Conservation (phyloP, 2,888 invertebrate species). For the Pseudococcus longispinus region DNA sequence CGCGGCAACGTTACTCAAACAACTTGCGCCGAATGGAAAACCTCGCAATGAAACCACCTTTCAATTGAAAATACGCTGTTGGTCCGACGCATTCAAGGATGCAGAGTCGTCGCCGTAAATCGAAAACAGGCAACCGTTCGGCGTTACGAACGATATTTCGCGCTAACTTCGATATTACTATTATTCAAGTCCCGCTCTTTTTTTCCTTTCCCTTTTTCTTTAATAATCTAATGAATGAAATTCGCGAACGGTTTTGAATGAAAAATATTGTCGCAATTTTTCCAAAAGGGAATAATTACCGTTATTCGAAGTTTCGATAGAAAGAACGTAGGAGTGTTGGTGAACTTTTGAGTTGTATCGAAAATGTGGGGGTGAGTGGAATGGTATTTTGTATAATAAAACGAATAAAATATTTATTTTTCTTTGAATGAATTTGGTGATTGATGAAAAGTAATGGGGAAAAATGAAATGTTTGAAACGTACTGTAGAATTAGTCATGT, state of each 20-base stretch:
- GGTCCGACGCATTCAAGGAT: slow-evolving; percentile 38
- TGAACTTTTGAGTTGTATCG: not conserved
- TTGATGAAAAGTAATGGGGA: no score
- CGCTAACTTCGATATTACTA: not conserved
- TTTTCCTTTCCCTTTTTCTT: not conserved
- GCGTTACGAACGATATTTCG: slow-evolving; percentile 24
- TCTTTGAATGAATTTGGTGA: no score
- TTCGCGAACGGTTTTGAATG: not conserved
- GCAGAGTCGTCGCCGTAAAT: slow-evolving; percentile 33
- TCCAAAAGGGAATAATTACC: not conserved
- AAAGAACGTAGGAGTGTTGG: not conserved
- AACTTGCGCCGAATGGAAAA: slow-evolving; percentile 25
- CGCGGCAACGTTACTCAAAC: not conserved
- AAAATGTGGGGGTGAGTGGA: no score
- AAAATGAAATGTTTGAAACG: no score
- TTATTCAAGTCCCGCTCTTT: not conserved
- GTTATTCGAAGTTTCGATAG: not conserved
- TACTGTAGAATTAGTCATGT: no score
- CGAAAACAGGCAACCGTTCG: not conserved
- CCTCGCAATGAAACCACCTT: slow-evolving; percentile 20
- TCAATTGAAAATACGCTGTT: slow-evolving; percentile 9
- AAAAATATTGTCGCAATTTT: not conserved
- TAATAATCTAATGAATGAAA: slow-evolving; percentile 24
- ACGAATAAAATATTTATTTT: no score
- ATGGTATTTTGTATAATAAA: no score